Percentiles rank a stretch among this genome's conserved stretches.
Conservation (phyloP, 2,797 vertebrate genomes). For the Argya squamiceps region DNA sequence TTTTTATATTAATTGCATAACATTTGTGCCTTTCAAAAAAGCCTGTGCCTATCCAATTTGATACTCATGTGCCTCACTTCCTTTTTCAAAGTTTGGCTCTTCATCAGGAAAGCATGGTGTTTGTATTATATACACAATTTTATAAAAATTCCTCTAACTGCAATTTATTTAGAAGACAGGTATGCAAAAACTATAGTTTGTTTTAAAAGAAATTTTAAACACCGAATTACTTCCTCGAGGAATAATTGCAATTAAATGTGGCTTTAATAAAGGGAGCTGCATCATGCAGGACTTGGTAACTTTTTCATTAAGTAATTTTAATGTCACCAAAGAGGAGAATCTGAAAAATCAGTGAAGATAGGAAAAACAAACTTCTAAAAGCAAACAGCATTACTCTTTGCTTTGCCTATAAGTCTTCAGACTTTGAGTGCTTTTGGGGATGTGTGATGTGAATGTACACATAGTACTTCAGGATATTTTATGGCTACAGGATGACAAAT, state of each 20-base stretch:
- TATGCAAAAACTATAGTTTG: slow-evolving; percentile 49
- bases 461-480: slow-evolving; percentile 33
- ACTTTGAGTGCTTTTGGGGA: slow-evolving; percentile 31
- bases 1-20: slow-evolving; percentile 82
- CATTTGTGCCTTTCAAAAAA: slow-evolving; percentile 86
- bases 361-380: slow-evolving; percentile 39
- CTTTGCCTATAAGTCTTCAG: slow-evolving; percentile 15
- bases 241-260: slow-evolving; percentile 58
- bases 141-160: slow-evolving; percentile 39
- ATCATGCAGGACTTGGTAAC: neutral
- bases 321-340: slow-evolving; percentile 62
- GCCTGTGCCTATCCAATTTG: slow-evolving; percentile 75
- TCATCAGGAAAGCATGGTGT: slow-evolving; percentile 65
- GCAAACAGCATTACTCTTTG: slow-evolving; percentile 33
- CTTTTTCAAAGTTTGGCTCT: slow-evolving; percentile 70
- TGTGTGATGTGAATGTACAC: slow-evolving; percentile 55
- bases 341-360: slow-evolving; percentile 13
- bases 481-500: slow-evolving; percentile 9
- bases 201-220: slow-evolving; percentile 48
- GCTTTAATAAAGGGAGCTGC: slow-evolving; percentile 56
- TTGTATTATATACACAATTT: slow-evolving; percentile 47
- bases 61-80: slow-evolving; percentile 78
- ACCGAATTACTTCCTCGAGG: slow-evolving; percentile 52
- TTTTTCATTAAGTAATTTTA: slow-evolving; percentile 13
- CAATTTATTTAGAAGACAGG: slow-evolving; percentile 82